Evolutionary conservation across 2,888 invertebrate genomes (phyloP).

Genomic region (Chrysolina oricalcia): DNA sequence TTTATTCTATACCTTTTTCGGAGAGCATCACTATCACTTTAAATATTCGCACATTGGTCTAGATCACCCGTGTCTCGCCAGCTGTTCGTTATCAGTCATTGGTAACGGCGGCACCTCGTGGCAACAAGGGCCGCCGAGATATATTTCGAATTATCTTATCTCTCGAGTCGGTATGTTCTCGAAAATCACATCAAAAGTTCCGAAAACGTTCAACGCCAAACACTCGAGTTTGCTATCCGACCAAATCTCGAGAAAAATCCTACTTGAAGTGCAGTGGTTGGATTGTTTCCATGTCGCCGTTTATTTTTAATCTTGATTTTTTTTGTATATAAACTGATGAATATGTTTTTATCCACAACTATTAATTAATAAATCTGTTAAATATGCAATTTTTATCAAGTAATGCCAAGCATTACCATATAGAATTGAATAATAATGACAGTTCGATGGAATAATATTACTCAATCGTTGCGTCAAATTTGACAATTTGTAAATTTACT

Average conservation of each 20-base stretch:
- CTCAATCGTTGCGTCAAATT: no score
- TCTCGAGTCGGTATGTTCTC: conserved; percentile 35
- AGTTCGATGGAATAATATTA: no score
- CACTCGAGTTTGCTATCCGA: conserved; percentile 28
- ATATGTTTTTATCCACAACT: no score
- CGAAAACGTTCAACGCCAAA: conserved; percentile 28
- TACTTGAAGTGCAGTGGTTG: conserved; percentile 1
- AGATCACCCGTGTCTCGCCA: background rate
- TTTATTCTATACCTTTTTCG: background rate
- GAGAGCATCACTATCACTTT: background rate
- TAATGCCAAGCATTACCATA: no score
- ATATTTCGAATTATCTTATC: conserved; percentile 37
- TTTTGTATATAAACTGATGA: background rate
- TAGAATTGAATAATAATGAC: no score
- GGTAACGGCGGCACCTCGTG: conserved; percentile 5
- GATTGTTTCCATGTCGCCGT: background rate
- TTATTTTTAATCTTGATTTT: background rate
- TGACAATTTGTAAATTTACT: no score
- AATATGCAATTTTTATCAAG: no score
- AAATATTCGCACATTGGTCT: conserved; percentile 4
- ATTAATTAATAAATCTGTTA: no score
- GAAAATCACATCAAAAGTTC: conserved; percentile 43
- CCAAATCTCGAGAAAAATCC: conserved; percentile 13
- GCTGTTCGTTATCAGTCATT: conserved; percentile 24
- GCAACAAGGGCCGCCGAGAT: background rate